A percentile compares a stretch with the other conserved stretches of the same genome.
These are phyloP conservation scores for Xiphorhynchus elegans DNA, from an alignment of 2,113 vertebrate genomes.

Conservation along the genomic window DNA sequence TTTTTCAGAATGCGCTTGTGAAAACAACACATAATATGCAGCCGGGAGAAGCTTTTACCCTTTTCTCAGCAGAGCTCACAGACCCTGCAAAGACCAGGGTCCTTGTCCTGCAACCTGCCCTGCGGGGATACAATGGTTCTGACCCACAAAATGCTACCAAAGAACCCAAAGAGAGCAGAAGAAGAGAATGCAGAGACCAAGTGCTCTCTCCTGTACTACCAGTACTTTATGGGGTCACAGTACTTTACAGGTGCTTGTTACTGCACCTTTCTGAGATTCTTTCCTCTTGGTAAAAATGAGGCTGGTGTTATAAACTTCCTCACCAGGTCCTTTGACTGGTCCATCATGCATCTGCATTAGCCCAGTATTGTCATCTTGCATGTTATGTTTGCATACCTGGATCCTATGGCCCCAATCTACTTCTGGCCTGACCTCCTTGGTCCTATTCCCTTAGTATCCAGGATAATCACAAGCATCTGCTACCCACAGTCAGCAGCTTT, in stretches of 20 bases:
- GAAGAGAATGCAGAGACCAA: not conserved
- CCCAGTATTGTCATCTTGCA: not conserved
- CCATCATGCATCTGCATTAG: not conserved
- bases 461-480: not conserved
- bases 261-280: not conserved
- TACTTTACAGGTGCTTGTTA: not conserved
- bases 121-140: not conserved
- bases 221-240: not conserved
- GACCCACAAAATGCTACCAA: not conserved
- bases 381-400: not conserved
- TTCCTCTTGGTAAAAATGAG: not conserved
- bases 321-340: not conserved
- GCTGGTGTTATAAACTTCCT: not conserved
- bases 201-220: not conserved
- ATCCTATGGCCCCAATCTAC: not conserved
- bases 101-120: not conserved
- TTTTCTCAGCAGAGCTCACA: not conserved
- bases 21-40: not conserved
- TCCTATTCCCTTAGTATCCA: not conserved
- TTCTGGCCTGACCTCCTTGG: not conserved
- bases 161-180: not conserved
- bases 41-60: not conserved
- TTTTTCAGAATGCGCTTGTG: not conserved
- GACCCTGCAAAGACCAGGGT: not conserved
- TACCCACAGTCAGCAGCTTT: not conserved